Evolutionary conservation across 1,140 invertebrate genomes (phyloP).

Genomic region (Zaprionus ornatus): DNA sequence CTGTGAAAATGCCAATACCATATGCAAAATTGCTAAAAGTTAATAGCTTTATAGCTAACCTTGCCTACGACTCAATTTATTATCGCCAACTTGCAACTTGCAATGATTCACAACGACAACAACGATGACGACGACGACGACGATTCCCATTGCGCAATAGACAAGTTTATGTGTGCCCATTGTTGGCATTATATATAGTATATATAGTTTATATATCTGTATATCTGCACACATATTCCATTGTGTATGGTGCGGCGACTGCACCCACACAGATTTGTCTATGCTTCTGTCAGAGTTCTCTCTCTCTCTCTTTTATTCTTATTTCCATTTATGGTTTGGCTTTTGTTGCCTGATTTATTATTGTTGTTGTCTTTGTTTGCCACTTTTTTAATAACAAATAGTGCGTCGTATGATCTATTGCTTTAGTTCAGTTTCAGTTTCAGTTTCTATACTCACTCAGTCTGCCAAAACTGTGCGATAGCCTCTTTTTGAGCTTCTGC

Average conservation of each 20-base stretch:
- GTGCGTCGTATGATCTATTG: slow-evolving; percentile 1
- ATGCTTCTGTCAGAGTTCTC: not conserved
- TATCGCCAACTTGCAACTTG: not conserved
- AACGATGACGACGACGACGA: too few relatives aligned
- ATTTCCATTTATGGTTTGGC: not conserved
- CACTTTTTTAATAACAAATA: slow-evolving; percentile 13
- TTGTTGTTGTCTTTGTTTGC: not conserved
- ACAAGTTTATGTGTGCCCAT: slow-evolving; percentile 3
- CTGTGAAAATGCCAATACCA: not conserved
- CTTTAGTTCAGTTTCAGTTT: slow-evolving; percentile 3
- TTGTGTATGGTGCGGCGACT: not conserved
- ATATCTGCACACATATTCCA: not conserved
- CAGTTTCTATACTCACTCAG: slow-evolving; percentile 90
- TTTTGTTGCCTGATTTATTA: slow-evolving; percentile 5
- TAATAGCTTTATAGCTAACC: slow-evolving; percentile 1
- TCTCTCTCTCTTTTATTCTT: not conserved
- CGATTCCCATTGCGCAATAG: not conserved
- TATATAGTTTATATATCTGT: not conserved
- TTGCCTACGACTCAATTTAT: not conserved
- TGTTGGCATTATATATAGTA: not conserved
- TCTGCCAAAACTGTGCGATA: slow-evolving; percentile 95
- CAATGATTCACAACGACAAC: not conserved
- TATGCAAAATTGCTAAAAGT: not conserved
- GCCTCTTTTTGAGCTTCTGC: slow-evolving; percentile 95
- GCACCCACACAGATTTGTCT: not conserved